Conservation (phyloP, 2,888 invertebrate genomes). For the Meghimatium bilineatum region DNA sequence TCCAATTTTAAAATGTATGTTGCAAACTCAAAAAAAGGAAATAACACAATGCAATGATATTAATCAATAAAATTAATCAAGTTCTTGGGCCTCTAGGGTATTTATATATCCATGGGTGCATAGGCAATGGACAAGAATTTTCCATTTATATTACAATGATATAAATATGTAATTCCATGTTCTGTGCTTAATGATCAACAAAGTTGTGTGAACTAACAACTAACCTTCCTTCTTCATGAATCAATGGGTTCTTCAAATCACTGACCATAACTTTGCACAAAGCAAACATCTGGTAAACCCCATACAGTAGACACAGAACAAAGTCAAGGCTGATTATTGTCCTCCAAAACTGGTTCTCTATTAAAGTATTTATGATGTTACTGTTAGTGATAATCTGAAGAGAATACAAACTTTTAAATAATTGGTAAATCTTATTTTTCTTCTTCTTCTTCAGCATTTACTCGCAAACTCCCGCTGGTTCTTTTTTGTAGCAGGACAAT, state of each 20-base stretch:
- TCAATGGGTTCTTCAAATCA: slow-evolving; percentile 62
- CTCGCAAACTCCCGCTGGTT: too few relatives aligned
- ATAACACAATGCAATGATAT: too few relatives aligned
- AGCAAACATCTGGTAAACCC: slow-evolving; percentile 59
- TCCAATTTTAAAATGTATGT: too few relatives aligned
- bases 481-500: too few relatives aligned
- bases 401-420: too few relatives aligned
- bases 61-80: too few relatives aligned
- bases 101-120: too few relatives aligned
- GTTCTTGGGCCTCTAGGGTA: too few relatives aligned
- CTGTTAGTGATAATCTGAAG: neutral
- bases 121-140: too few relatives aligned
- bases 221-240: slow-evolving; percentile 60
- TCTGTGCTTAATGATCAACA: neutral
- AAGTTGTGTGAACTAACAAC: neutral
- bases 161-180: neutral
- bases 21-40: too few relatives aligned
- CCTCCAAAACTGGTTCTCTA: slow-evolving; percentile 14
- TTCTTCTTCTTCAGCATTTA: too few relatives aligned
- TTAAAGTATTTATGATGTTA: neutral
- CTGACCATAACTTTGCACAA: slow-evolving; percentile 58
- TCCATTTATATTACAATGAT: neutral
- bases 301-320: slow-evolving; percentile 61
- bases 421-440: too few relatives aligned
- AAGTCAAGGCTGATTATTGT: slow-evolving; percentile 3